Evolutionary conservation across 1,140 invertebrate species (phyloP), one percentile per base, ranked within the genome.

Genomic region (Monochamus saltuarius): DNA sequence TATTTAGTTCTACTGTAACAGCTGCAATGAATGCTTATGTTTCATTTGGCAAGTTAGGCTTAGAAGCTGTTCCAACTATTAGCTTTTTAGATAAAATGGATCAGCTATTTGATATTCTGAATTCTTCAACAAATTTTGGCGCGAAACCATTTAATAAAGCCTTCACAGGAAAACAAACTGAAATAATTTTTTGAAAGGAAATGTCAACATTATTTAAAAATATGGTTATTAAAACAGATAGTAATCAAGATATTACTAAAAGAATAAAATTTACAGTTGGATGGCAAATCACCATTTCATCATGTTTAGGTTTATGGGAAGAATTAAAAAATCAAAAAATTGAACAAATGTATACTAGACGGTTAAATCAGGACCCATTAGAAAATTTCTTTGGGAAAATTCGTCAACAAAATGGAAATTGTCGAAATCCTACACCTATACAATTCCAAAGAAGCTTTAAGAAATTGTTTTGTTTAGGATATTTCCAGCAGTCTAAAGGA

Each of bases 301-400:
- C n/a, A n/a, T n/a, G n/a, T n/a, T n/a, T n/a, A n/a, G n/a, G 37
- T 37, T 52, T 37, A 37, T 52, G 50, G 50, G 22, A 52, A 9
- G 34, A 8, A 37, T 6, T 52, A 14, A 13, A 36, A 10, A 52
- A 38, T 4, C 8, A 52, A 39, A 13, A 13, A n/a, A 9, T 43
- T 9, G 19, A 37, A 13, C n/a, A 40, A n/a, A n/a, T 54, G 35
- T 10, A n/a, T 7, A 54, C 51, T 11, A 14, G 51, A 10, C 9
- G 35, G n/a, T 40, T 54, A 11, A 54, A 54, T 40, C 51, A 54
- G n/a, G 51, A 54, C 39, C 39, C 34, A 11, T 7, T 54, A 4
- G 51, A 54, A 34, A 54, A 54, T 39, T 54, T 16, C 13, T 54
- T 54, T 54, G 51, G 36, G 7, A 43, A 54, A 39, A 54, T 54